Evolutionary conservation across 2,797 vertebrate species (phyloP), one percentile per base, ranked within the genome.

Genomic region (Macropodus opercularis): DNA sequence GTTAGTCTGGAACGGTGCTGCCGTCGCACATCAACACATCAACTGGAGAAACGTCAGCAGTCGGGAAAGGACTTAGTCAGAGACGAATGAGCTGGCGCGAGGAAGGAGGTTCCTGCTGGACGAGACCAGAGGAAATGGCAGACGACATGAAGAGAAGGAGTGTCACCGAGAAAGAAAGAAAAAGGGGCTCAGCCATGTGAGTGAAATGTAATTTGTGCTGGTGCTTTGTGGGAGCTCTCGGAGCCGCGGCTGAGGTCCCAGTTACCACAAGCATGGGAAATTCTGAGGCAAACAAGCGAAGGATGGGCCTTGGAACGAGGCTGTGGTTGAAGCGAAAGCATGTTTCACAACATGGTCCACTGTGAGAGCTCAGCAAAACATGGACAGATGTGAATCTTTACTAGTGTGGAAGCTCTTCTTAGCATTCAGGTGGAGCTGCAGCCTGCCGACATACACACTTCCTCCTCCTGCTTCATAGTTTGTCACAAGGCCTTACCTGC

Each of bases 181-280:
- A 23, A 36, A 24, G 23, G 50, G 69, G 49, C 40, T 61, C 50
- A 63, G 65, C 64, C 69, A 53, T 74, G 69, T 73, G 76, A 64
- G 81, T 8, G 56, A 80, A 65, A 85, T 79, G 60, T 48, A 74
- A 91, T 88, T 81, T 88, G 78, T 63, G 50, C 42, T 74, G 75
- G 56, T 80, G 81, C 75, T 82, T 72, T 81, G 63, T 82, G 75
- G 72, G 64, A 75, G 54, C 49, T 39, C n/a, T 47, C 70, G 74
- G 79, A 88, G 79, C 67, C 63, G 55, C 42, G 78, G 79, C 76
- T 72, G 35, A 19, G 69, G 80, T 67, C 54, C 68, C 63, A 57
- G 67, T 80, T 69, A 77, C 73, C 53, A 59, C 66, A 79, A 58
- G 23, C 49, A 75, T 69, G 34, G 51, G 31, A 36, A 48, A 54